Base-by-base conservation (phyloP, 2,888 invertebrate genomes). In the Aquatica leii region DNA sequence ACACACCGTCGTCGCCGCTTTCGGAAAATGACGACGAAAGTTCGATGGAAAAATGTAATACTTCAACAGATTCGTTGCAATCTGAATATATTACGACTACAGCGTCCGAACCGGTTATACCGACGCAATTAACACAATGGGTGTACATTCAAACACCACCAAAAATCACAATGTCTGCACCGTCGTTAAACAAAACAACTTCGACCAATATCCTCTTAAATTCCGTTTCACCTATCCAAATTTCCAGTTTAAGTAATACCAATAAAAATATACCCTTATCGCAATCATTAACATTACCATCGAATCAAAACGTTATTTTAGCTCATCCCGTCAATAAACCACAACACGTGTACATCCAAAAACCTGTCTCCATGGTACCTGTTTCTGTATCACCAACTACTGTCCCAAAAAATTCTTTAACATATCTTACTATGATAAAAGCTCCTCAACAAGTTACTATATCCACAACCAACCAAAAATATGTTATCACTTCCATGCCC, bases 81-180 rank as follows among this genome's bases (percentile, higher is more conserved):
- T 17, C 41, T 14, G 41, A 43, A 3, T 43, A 8, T 43, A 2
- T 43, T 14, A 43, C 43, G 9, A 56, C 62, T 41, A n/a, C n/a
- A n/a, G n/a, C n/a, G 43, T 62, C 63, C 34, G 55, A 62, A 51
- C 51, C 74, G 48, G 54, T 53, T 9, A 41, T 49, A 37, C 55
- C 69, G 37, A 59, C 67, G 52, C 68, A 70, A 54, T 71, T 71
- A 40, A 51, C 75, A 12, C 64, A 59, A 24, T 59, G 87, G 68
- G 86, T 87, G 37, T 87, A 87, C 72, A 86, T 87, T 59, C 87
- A 87, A 76, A 84, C 85, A 18, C 84, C 85, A 0, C 81, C 83
- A 12, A 85, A 85, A 21, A 72, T 85, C 69, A 84, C 60, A 8
- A 56, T 53, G 17, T 31, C 65, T 1, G 40, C 59, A 11, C 15